Evolutionary conservation across 2,797 vertebrate genomes (phyloP).

Genomic region (Lates japonicus): DNA sequence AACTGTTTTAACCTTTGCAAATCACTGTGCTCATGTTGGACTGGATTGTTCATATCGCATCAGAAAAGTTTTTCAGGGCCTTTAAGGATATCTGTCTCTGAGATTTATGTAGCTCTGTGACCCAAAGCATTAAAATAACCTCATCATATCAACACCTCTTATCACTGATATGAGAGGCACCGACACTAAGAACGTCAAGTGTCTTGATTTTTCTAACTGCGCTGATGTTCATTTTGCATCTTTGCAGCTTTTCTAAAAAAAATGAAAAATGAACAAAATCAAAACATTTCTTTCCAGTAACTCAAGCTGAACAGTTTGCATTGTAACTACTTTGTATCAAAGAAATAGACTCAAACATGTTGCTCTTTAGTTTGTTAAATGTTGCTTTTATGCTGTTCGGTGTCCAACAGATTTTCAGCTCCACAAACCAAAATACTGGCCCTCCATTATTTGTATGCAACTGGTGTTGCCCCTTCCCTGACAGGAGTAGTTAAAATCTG

Average conservation of each 20-base stretch:
- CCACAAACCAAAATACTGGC: constrained; percentile 15
- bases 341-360: constrained; percentile 3
- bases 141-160: neutral
- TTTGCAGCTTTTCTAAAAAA: neutral
- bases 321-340: neutral
- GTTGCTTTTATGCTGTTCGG: neutral
- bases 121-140: neutral
- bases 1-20: neutral
- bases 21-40: neutral
- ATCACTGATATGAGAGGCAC: neutral
- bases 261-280: neutral
- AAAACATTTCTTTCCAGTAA: neutral
- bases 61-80: constrained; percentile 11
- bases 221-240: neutral
- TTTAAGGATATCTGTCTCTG: neutral
- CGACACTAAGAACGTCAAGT: neutral
- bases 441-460: constrained; percentile 36
- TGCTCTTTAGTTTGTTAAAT: constrained; percentile 12
- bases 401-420: constrained; percentile 2
- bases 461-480: constrained; percentile 19
- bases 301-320: neutral
- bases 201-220: neutral
- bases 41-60: neutral
- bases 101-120: neutral
- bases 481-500: constrained; percentile 48